phyloP scores from a whole-genome alignment of 2,113 vertebrate species.

The Narcine bancroftii region DNA sequence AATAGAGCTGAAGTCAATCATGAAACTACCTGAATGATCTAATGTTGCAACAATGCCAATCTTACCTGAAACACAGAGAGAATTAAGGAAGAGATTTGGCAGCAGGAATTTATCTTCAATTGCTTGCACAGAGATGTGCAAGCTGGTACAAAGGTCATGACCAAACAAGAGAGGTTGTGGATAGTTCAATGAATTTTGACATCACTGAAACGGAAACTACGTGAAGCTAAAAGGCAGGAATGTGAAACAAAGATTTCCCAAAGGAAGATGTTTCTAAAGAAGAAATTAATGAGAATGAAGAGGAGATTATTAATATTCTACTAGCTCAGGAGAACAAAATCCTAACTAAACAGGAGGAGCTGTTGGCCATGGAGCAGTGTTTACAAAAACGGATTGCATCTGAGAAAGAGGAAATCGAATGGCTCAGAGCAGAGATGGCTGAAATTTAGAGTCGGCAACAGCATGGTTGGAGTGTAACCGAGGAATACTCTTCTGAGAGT shows the following conservation, averaged over 20 bases:
- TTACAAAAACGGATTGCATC: conserved; percentile 86
- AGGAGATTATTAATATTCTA: conserved; percentile 92
- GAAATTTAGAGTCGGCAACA: conserved; percentile 99
- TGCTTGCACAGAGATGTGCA: too few relatives aligned
- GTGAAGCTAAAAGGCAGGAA: too few relatives aligned
- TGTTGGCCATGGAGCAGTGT: conserved; percentile 91
- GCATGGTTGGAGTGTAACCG: too few relatives aligned
- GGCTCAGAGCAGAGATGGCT: conserved; percentile 86
- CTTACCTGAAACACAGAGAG: conserved; percentile 88
- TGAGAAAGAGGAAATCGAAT: conserved; percentile 93
- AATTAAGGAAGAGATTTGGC: conserved; percentile 93
- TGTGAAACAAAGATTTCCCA: conserved; percentile 94
- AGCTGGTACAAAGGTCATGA: too few relatives aligned
- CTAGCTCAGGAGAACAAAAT: conserved; percentile 96
- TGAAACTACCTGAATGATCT: conserved; percentile 91
- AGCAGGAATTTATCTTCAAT: too few relatives aligned
- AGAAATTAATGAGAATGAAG: conserved; percentile 95
- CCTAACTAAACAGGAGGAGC: conserved; percentile 92
- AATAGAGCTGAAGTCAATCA: conserved; percentile 75
- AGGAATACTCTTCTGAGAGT: too few relatives aligned
- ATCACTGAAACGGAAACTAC: too few relatives aligned
- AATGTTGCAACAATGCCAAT: conserved; percentile 96
- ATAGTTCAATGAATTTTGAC: too few relatives aligned
- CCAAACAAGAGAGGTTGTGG: too few relatives aligned
- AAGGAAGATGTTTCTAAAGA: conserved; percentile 98